Evolutionary conservation across 2,888 invertebrate genomes (phyloP), one percentile per base, ranked within the genome.

Genomic region (Stegophylla sp.): DNA sequence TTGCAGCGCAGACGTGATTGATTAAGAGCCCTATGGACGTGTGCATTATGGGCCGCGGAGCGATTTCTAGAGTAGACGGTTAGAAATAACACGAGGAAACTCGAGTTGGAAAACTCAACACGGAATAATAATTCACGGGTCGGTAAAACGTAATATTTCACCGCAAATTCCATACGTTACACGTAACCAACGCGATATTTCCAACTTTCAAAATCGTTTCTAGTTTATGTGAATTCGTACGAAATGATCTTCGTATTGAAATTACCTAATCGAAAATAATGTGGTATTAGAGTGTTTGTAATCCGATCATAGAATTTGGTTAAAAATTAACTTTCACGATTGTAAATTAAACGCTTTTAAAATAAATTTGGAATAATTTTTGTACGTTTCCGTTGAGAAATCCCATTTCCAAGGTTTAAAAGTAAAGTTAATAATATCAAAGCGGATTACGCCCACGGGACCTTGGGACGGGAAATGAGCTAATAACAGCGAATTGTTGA

Each of bases 381-480:
- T 34, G 34, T 34, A 7, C 34, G 34, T 34, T 34, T 34, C 7
- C 34, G 34, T 34, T 7, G 34, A 34, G 7, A 51, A 51, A 51
- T 12, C 1, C 13, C 15, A 41, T 20, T 9, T 43, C 26, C 56
- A 56, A 72, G 41, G 72, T 56, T 4, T 41, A 3, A 66, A 15
- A 53, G n/a, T 28, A 76, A 66, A 53, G 61, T 51, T 67, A 28
- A 67, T 67, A 28, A 67, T 67, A 76, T 64, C 53, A 66, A 51
- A 76, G 53, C 28, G n/a, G 34, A 66, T 45, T n/a, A 4, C 56
- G 1, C n/a, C 3, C 43, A 13, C 17, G 28, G 15, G 28, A 56
- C 76, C 56, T 77, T 67, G 67, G 20, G 53, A 77, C 17, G 15
- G 28, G 51, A 51, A 43, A 20, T 20, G 15, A 34, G n/a, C 28